Base-by-base conservation (phyloP, 2,797 vertebrate species). In the Iguana delicatissima region DNA sequence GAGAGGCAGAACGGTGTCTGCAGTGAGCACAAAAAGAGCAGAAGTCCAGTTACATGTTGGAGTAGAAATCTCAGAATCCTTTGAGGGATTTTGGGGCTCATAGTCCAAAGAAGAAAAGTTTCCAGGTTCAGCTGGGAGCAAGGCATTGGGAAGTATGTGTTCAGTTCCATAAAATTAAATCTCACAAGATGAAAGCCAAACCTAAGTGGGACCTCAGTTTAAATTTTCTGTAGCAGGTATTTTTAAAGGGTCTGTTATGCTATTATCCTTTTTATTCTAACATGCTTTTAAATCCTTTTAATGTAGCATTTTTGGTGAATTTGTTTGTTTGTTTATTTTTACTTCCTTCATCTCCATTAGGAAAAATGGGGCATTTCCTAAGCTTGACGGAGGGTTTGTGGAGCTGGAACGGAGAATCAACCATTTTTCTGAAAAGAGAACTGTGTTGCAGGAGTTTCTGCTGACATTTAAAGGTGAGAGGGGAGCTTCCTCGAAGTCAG, bases 401-500 rank as follows among this genome's bases (percentile, higher is more conserved):
- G 89, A 90, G 76, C 38, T 86, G 35, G 84, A 90, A 18, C 6
- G 32, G 52, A 90, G 84, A 62, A n/a, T 90, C n/a, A 73, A 59
- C 0, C 89, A 24, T 46, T 86, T 90, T 46, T 73, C 64, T 2
- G 67, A 85, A 55, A 86, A 90, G 38, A 86, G 84, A 77, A 90
- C 73, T 16, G 52, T 46, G 32, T 42, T 85, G 1, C 84, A 81
- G 29, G 64, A 85, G 0, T 2, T 90, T 22, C 38, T 90, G 38
- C 55, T 42, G 52, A 14, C 76, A 35, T 90, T 90, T 90, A 90
- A 90, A 86, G 84, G 89, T 90, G 76, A 73, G 89, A 24, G 57
- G 26, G n/a, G n/a, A 57, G 22, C 50, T 8, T 35, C 20, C 52
- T 22, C 32, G 26, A 2, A 0, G 1, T 3, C 26, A 26, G 22